Base-by-base conservation (phyloP, 2,888 invertebrate species). In the Lasiommata megera region DNA sequence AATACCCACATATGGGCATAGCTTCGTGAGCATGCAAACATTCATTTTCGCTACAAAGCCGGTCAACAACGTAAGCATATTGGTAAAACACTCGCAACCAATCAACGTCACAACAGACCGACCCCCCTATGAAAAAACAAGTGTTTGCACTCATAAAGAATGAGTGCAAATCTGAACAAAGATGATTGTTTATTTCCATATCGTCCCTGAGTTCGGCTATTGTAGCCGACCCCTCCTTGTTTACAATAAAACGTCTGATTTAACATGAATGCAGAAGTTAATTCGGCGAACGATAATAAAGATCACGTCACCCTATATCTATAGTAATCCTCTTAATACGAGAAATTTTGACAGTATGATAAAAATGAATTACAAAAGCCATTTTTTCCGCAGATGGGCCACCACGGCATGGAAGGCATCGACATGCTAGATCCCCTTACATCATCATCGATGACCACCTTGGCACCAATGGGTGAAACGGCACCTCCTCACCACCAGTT, bases 381-480 rank as follows among this genome's bases (percentile, higher is more conserved):
- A 71, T 83, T 88, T 71, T 88, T 80, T 75, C 79, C 86, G 51
- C 94, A 97, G 97, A 97, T 98, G 97, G 94, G 95, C 60, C 97
- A 96, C 79, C 96, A 95, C 71, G 95, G 96, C 51, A 97, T 97
- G 97, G 97, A 97, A 81, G 96, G 97, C 11, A 88, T 98, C 73
- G 97, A 97, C 80, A 97, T 97, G 96, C 87, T 98, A 74, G 97
- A 97, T 80, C 97, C 97, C 14, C 92, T 95, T 61, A 93, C 93
- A 0, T 95, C 96, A 37, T 95, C 96, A 54, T 95, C 96, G 53
- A 97, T 97, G 96, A 97, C 97, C 61, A 96, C 97, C 14, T 88
- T 97, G 66, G 96, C 96, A 43, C 96, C 97, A 37, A 97, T 97
- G 95, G 95, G 96, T n/a, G 96, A 97, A 76, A 93, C 94, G 28